Conservation (phyloP, 2,113 vertebrate species). For the Clinocottus analis region DNA sequence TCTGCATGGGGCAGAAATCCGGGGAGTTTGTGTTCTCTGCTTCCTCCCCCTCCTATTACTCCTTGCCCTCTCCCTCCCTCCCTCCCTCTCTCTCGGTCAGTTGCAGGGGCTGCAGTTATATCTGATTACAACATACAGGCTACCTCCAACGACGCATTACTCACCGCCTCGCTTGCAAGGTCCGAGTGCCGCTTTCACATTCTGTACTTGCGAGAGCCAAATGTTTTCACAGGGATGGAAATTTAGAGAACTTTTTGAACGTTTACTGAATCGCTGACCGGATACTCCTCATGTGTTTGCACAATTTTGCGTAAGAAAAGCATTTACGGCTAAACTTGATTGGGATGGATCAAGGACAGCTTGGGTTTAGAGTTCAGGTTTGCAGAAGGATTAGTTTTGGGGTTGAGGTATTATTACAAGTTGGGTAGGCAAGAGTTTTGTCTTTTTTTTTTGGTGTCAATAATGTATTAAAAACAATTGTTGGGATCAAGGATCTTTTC, state of each 20-base stretch:
- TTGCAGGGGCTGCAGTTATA: conserved; percentile 81
- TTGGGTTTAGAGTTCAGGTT: neutral
- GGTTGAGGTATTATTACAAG: neutral
- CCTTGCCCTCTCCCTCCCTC: conserved; percentile 13
- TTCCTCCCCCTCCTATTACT: conserved; percentile 40
- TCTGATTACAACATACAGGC: conserved; percentile 79
- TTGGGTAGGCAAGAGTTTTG: neutral
- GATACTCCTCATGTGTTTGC: neutral
- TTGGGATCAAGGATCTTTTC: neutral
- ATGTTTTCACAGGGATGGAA: conserved; percentile 51
- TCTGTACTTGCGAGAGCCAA: conserved; percentile 29
- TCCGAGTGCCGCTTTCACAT: conserved; percentile 25
- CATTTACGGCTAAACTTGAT: neutral
- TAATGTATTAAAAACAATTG: neutral
- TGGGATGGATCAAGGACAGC: neutral
- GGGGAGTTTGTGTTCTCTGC: conserved; percentile 47
- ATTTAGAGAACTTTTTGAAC: conserved; percentile 16
- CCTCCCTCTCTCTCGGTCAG: conserved; percentile 34
- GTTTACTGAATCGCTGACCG: conserved; percentile 11
- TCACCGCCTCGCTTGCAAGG: conserved; percentile 80
- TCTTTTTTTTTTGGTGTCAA: neutral
- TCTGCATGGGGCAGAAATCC: conserved; percentile 70
- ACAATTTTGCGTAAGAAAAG: neutral
- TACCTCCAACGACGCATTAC: conserved; percentile 85
- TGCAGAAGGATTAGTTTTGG: neutral